Base-by-base conservation (phyloP, 30 jellyfish, hydroid and myxozoan genomes). In the Cassiopea xamachana region DNA sequence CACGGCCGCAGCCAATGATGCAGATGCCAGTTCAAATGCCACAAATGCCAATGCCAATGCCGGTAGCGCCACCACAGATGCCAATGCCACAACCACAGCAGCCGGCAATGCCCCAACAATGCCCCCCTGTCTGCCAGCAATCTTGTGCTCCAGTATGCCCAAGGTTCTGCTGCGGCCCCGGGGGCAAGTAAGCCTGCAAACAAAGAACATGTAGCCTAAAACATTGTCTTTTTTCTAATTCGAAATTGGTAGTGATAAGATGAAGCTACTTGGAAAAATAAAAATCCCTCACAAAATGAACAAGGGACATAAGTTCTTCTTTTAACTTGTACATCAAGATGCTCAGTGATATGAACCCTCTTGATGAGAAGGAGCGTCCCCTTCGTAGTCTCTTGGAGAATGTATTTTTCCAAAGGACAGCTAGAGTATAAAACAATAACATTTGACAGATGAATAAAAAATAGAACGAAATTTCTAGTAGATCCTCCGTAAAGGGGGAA, bases 81-180 rank as follows among this genome's bases (percentile, higher is more conserved):
- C 97, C 93, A 43, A 68, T 60, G 89, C 82, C 86, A 47, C 93
- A 91, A 80, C 95, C 95, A 69, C 62, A 47, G 79, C 89, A 82
- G 9, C 88, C 80, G 46, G 92, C 87, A 58, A 76, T 80, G 92
- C 86, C 90, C 14, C 85, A 73, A 47, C 95, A 88, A 61, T 79
- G 90, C 82, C 90, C 79, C 10, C 83, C 92, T 9, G 92, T 71
- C 43, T 84, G 92, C 92, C 92, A 84, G 50, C 92, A 84, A 51
- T 81, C 96, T 6, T 89, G 96, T 55, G 96, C 96, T 19, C 92
- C 92, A 73, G 96, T 89, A 43, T 89, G 96, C 89, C 96, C 96
- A 48, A 50, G 96, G 55, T 80, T 81, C 85, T 89, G 96, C 85
- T 89, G 96, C 58, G 96, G 96, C 19, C 96, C 96, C 5, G 96